Evolutionary conservation across 2,888 invertebrate species (phyloP), one percentile per base, ranked within the genome.

Genomic region (Drosophila mimica): DNA sequence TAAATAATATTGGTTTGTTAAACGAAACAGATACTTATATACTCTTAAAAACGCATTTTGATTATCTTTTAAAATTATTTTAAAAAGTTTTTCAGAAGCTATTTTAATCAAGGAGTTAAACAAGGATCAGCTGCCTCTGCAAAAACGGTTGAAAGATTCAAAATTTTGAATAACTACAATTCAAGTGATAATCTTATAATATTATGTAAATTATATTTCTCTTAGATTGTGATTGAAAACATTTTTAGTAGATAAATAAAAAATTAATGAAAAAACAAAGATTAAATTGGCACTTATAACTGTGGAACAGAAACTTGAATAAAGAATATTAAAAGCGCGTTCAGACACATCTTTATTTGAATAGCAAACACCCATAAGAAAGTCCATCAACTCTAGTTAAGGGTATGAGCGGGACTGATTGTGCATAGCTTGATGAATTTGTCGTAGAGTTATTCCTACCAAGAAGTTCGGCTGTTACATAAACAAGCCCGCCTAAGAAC

Each of bases 401-500:
- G 64, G 4, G 60, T 53, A 69, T 74, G 1, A 11, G 20, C 34
- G 36, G 7, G 25, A 52, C 43, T 51, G 43, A 70, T 58, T 61
- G 61, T 49, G 74, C 81, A 62, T 60, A 63, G 60, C 43, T 70
- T 81, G 74, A 82, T 89, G 77, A 85, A 89, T 82, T 76, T 88
- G 90, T 85, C 89, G 85, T 80, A 51, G 70, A 77, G 85, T 79
- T 80, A 74, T 82, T 82, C 63, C 85, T 85, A 85, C 88, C 90
- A 84, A 82, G 85, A 85, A 85, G 81, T 74, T 74, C 33, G 85
- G 70, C 82, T 84, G 73, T 79, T 84, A 59, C 73, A 82, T 89
- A 85, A 85, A 85, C 85, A 85, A 84, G 80, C 67, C 84, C 70
- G 74, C 74, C 80, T 74, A 62, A 53, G 57, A 63, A 51, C 76